phyloP scores from a whole-genome alignment of 1,140 invertebrate genomes.

The Philopotamus ludificatus region DNA sequence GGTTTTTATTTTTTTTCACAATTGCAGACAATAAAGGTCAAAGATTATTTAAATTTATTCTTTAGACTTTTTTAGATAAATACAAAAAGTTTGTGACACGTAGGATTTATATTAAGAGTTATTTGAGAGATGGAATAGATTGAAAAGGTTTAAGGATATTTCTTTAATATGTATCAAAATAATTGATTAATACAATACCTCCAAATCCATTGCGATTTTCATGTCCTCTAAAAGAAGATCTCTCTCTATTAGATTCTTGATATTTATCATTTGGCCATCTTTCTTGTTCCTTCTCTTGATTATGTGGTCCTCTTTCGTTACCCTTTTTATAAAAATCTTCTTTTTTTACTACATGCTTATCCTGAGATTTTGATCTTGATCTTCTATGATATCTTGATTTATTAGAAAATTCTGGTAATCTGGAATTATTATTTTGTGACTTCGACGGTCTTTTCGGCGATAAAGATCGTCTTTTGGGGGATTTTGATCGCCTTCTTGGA shows the following conservation, averaged over 20 bases:
- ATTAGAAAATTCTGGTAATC: not conserved
- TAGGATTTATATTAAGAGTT: too few species aligned
- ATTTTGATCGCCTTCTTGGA: not conserved
- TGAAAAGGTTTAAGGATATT: too few species aligned
- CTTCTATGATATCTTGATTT: slow-evolving; percentile 3
- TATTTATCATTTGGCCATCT: slow-evolving; percentile 51
- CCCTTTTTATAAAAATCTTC: not conserved
- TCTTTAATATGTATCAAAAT: slow-evolving; percentile 12
- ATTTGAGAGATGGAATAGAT: too few species aligned
- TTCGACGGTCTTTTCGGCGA: slow-evolving; percentile 10
- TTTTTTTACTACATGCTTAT: slow-evolving; percentile 8
- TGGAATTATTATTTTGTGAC: slow-evolving; percentile 7
- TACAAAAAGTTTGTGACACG: too few species aligned
- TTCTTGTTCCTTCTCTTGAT: slow-evolving; percentile 37
- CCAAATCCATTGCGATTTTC: slow-evolving; percentile 39
- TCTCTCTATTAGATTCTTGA: slow-evolving; percentile 41
- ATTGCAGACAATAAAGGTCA: too few species aligned
- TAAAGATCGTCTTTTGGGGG: not conserved
- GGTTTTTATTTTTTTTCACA: too few species aligned
- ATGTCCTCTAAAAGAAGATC: slow-evolving; percentile 16
- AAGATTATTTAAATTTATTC: too few species aligned
- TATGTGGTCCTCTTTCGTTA: not conserved
- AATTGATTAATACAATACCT: slow-evolving; percentile 6
- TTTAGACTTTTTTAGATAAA: too few species aligned
- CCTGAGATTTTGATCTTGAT: slow-evolving; percentile 9